phyloP scores from a whole-genome alignment of 2,113 vertebrate species.

The Podarcis muralis region DNA sequence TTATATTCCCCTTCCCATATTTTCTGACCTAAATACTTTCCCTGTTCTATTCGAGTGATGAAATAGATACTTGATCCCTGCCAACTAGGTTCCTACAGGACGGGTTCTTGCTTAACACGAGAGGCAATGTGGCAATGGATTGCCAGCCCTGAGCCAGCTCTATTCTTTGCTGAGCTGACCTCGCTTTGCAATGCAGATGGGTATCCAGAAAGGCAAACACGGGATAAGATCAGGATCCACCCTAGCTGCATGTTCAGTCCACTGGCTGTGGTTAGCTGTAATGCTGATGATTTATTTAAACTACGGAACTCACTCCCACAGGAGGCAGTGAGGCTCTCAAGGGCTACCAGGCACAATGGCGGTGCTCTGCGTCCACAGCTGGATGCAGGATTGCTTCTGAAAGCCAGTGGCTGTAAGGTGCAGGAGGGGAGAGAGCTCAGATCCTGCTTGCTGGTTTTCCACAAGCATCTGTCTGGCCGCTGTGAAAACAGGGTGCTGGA shows the following conservation, averaged over 20 bases:
- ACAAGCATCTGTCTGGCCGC: too few species aligned
- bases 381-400: too few species aligned
- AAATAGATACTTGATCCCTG: not conserved
- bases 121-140: not conserved
- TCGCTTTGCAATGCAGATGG: too few species aligned
- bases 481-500: too few species aligned
- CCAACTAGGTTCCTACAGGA: not conserved
- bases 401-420: too few species aligned
- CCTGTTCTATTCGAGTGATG: not conserved
- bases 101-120: not conserved
- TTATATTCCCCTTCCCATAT: not conserved
- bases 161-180: not conserved
- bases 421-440: too few species aligned
- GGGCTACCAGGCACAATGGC: too few species aligned
- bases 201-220: not conserved
- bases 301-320: too few species aligned
- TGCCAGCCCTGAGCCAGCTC: not conserved
- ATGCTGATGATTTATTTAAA: not conserved
- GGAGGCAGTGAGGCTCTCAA: too few species aligned
- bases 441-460: too few species aligned
- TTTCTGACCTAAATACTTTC: not conserved
- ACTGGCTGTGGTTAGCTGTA: not conserved
- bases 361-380: too few species aligned
- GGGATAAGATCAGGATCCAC: not conserved
- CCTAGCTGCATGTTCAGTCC: too few species aligned